phyloP scores from a whole-genome alignment of 2,113 vertebrate species.

The Psittacus erithacus region DNA sequence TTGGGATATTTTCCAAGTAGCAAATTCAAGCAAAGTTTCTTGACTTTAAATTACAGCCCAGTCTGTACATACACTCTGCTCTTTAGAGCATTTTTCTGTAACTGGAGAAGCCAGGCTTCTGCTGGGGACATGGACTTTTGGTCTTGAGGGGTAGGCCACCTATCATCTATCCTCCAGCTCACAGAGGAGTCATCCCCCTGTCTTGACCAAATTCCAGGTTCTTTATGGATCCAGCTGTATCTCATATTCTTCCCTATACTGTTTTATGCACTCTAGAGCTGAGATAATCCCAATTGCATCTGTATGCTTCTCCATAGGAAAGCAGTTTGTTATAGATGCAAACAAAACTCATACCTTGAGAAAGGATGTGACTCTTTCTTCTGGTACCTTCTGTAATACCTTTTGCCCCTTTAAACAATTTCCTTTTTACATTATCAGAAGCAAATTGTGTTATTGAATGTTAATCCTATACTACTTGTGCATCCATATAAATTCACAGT shows the following conservation, averaged over 20 bases:
- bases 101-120: neutral
- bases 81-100: neutral
- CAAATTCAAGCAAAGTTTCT: neutral
- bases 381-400: neutral
- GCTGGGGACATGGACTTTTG: accelerated
- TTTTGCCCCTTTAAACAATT: neutral
- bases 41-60: neutral
- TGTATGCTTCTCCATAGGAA: accelerated
- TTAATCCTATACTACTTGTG: neutral
- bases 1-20: conserved; percentile 8
- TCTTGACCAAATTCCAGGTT: neutral
- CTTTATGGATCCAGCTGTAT: neutral
- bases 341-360: neutral
- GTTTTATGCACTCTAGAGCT: neutral
- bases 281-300: neutral
- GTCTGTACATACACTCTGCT: accelerated
- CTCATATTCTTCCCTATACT: neutral
- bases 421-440: neutral
- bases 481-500: conserved; percentile 9
- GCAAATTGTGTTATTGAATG: neutral
- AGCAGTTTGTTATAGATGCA: neutral
- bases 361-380: neutral
- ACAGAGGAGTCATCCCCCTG: neutral
- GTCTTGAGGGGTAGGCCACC: neutral
- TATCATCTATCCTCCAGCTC: neutral